Evolutionary conservation across 1,140 invertebrate genomes (phyloP), one percentile per base, ranked within the genome.

Genomic region (Hypothenemus hampei): DNA sequence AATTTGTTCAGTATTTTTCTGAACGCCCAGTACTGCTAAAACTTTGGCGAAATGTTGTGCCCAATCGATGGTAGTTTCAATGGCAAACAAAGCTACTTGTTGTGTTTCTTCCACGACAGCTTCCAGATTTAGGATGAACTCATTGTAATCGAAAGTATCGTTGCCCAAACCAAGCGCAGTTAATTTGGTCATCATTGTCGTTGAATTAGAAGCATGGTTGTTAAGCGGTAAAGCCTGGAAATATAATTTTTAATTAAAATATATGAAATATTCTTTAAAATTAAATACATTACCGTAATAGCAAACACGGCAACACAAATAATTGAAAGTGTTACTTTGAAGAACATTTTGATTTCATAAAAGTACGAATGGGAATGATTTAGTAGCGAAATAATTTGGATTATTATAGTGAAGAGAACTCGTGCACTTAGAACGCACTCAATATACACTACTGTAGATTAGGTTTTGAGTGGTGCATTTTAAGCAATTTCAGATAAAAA

Each of bases 91-190:
- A 16, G 35, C 33, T 15, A 37, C 47, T 49, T 49, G 18, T 22
- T 49, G 47, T 7, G 29, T 13, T 24, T 37, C 33, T 24, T 49
- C 47, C 7, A 49, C n/a, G 2, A 49, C 22, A 3, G 33, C 2
- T 26, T 49, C 47, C 35, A 49, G 15, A 39, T 39, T 39, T 3
- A 49, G 23, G 15, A 49, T 49, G 5, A 19, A 49, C 18, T 11
- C n/a, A 13, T 49, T 49, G 35, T 49, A 49, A 22, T 49, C 35
- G 5, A 37, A 31, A n/a, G 26, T 10, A 35, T 19, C 6, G 26
- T 29, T 6, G 8, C 18, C 35, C 35, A 37, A 37, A 13, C 35
- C 35, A 13, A 37, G 35, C n/a, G n/a, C n/a, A n/a, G n/a, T n/a
- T n/a, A n/a, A n/a, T 3, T 16, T 7, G 16, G 35, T 8, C 3